Percentiles rank a stretch among this genome's conserved stretches.
Conservation (phyloP, 23 tunicate genomes). For the Diplosoma virens region DNA sequence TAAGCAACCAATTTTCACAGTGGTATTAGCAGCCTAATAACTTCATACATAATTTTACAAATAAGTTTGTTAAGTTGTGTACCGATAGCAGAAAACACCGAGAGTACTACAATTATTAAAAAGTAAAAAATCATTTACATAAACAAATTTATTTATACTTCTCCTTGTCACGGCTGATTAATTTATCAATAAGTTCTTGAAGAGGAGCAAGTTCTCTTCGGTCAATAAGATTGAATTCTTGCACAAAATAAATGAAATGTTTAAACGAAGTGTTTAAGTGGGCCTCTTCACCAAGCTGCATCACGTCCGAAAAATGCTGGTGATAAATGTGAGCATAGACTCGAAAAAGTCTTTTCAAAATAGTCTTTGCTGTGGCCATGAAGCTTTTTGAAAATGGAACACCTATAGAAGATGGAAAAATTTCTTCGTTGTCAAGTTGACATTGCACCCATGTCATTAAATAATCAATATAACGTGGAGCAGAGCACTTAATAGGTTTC, state of each 20-base stretch:
- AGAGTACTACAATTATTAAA: too few species aligned
- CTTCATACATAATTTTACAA: too few species aligned
- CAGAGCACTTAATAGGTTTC: conserved; percentile 88
- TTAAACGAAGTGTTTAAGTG: conserved; percentile 96
- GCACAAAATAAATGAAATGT: conserved; percentile 94
- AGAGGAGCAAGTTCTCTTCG: conserved; percentile 85
- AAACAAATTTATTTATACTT: conserved; percentile 69
- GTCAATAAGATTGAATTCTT: conserved; percentile 84
- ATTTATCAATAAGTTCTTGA: conserved; percentile 88
- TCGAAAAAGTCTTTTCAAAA: conserved; percentile 87
- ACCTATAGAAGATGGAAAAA: conserved; percentile 89
- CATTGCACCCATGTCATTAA: conserved; percentile 97
- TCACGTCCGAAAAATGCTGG: conserved; percentile 93
- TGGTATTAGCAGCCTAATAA: too few species aligned
- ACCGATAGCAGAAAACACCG: too few species aligned
- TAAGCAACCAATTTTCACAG: too few species aligned
- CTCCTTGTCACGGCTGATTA: conserved; percentile 80
- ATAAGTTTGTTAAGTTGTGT: too few species aligned
- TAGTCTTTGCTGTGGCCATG: conserved; percentile 85
- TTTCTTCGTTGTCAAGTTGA: conserved; percentile 91
- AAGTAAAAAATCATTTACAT: too few species aligned
- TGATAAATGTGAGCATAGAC: conserved; percentile 97
- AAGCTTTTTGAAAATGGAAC: conserved; percentile 92
- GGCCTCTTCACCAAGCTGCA: conserved; percentile 85
- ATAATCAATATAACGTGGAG: conserved; percentile 92